These are phyloP conservation scores for Bradynema listronoti DNA, from an alignment of 1,140 invertebrate genomes.

Conservation along the genomic window DNA sequence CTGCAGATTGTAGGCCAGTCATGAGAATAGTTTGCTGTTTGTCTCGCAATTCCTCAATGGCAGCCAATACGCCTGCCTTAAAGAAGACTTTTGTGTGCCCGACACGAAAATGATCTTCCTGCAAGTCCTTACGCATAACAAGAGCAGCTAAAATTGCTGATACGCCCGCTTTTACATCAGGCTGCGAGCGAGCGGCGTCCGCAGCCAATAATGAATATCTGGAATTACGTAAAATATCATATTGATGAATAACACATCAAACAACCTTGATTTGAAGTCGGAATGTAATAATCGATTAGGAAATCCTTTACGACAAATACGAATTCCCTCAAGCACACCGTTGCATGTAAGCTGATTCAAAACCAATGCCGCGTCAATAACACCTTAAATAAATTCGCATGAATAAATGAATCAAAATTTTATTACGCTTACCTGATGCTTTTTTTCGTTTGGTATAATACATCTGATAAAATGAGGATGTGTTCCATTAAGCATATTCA, in stretches of 20 bases:
- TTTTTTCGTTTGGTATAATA: constrained; percentile 98
- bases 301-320: constrained; percentile 95
- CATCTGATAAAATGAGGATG: constrained; percentile 99
- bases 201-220: constrained; percentile 52
- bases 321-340: constrained; percentile 99
- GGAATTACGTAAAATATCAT: no score
- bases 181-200: constrained; percentile 43
- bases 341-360: constrained; percentile 98
- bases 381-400: no score
- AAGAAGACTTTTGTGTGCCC: constrained; percentile 99
- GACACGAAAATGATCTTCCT: constrained; percentile 79
- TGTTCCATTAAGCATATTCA: constrained; percentile 63
- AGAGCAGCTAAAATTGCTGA: constrained; percentile 64
- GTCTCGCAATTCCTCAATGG: constrained; percentile 99
- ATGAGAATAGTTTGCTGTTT: constrained; percentile 86
- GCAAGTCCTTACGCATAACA: constrained; percentile 66
- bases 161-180: constrained; percentile 40
- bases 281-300: constrained; percentile 24
- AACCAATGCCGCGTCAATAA: constrained; percentile 61
- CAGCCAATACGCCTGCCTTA: constrained; percentile 71
- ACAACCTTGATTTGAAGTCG: constrained; percentile 66
- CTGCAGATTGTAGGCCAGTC: no score
- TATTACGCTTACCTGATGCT: no score
- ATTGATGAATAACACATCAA: no score
- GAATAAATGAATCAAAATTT: no score